Evolutionary conservation across 2,113 vertebrate species (phyloP), one percentile per base, ranked within the genome.

Genomic region (Phalacrocorax aristotelis): DNA sequence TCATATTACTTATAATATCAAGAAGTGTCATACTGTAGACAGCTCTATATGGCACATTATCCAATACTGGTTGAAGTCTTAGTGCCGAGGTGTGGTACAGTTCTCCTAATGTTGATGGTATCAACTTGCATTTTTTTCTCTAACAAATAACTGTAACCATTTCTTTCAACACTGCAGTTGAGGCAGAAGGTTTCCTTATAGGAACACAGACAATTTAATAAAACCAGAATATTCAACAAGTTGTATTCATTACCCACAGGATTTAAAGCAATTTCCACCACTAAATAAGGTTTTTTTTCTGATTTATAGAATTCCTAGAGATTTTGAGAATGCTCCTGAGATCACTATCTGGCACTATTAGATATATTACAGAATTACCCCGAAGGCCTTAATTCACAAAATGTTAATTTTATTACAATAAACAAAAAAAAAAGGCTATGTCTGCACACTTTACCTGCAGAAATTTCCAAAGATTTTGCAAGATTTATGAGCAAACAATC

Each of bases 41-140:
- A 81, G 58, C 10, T 36, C 66, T 70, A 1, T 0, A 15, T 1
- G 42, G 34, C 1, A 2, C 4, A 44, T 5, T 13, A 62, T 23
- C 49, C 58, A 69, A n/a, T 9, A 4, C 26, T 22, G 42, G 7
- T 0, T 51, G 72, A 8, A 77, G n/a, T 48, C 62, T 13, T 27
- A n/a, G 57, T 42, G 29, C 23, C 25, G 6, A 69, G 20, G 5
- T 8, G 23, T 14, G 38, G 8, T 5, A 32, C 60, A 34, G 22
- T 1, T 55, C 38, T 48, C 62, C 69, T 12, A 30, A 46, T 20
- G 2, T 17, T 14, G 2, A 40, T 18, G 32, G 36, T 27, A 11
- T 36, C n/a, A 89, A 58, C 2, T 5, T 15, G 46, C 11, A n/a
- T 30, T 52, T 78, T 51, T 14, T 12, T 16, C 44, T 32, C 70